Evolutionary conservation across 2,797 vertebrate genomes (phyloP).

Genomic region (Odontamblyopus lacepedii): DNA sequence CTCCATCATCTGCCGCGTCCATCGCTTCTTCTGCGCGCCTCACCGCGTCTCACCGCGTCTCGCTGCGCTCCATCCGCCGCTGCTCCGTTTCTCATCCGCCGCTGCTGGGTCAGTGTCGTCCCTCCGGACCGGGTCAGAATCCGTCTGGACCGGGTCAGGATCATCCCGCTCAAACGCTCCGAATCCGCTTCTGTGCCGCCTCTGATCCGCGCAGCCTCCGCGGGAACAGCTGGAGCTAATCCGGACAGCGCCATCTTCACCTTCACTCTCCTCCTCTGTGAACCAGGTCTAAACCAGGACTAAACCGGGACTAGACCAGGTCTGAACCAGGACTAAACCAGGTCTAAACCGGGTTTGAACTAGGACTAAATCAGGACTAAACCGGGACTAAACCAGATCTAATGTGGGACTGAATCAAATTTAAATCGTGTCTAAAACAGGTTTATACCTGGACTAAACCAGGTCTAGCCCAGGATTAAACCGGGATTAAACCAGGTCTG

Average conservation of each 20-base stretch:
- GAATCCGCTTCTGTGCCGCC: background rate
- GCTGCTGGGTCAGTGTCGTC: background rate
- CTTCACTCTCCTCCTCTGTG: background rate
- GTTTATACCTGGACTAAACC: background rate
- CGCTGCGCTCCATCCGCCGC: background rate
- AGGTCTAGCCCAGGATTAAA: background rate
- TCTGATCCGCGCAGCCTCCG: background rate
- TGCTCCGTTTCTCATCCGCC: background rate
- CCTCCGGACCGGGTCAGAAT: background rate
- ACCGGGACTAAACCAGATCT: background rate
- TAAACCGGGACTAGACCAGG: background rate
- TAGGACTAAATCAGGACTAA: background rate
- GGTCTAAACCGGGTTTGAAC: background rate
- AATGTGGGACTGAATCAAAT: too few species aligned
- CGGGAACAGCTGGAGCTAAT: slow-evolving; percentile 8
- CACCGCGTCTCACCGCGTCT: background rate
- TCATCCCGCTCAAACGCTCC: background rate
- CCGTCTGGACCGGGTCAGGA: background rate
- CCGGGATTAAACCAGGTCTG: background rate
- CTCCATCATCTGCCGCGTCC: slow-evolving; percentile 10
- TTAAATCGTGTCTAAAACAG: background rate
- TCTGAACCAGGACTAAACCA: background rate
- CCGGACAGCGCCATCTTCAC: slow-evolving; percentile 4
- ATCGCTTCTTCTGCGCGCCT: background rate
- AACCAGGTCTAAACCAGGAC: background rate